phyloP scores from a whole-genome alignment of 2,797 vertebrate genomes.

The Cynodonichthys magdalenae region DNA sequence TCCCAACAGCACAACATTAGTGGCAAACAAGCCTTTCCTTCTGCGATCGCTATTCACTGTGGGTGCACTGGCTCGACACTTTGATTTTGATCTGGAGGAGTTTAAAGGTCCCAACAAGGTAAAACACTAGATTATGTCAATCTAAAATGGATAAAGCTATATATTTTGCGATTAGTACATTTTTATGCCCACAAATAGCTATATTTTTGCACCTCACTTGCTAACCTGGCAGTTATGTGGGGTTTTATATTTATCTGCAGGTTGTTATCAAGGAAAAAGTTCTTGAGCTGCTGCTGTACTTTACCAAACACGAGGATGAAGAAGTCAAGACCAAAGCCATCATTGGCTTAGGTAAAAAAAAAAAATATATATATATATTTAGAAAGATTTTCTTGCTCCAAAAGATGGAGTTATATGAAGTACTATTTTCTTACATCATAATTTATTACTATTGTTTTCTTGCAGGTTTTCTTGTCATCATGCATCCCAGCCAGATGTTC shows the following conservation, averaged over 20 bases:
- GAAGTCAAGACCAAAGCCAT: slow-evolving; percentile 98
- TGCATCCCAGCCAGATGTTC: slow-evolving; percentile 98
- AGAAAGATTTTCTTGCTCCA: not conserved
- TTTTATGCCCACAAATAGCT: not conserved
- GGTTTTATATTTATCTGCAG: slow-evolving; percentile 65
- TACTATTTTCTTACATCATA: slow-evolving; percentile 1
- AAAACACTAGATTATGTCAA: not conserved
- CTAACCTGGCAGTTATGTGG: not conserved
- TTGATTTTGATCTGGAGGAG: slow-evolving; percentile 95
- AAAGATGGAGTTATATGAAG: not conserved
- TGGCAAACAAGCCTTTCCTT: slow-evolving; percentile 93
- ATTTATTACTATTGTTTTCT: slow-evolving; percentile 14
- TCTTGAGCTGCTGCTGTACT: slow-evolving; percentile 94
- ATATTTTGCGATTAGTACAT: not conserved
- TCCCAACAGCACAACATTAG: slow-evolving; percentile 89
- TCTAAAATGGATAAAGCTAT: not conserved
- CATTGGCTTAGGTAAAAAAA: slow-evolving; percentile 91
- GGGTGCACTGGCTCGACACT: slow-evolving; percentile 95
- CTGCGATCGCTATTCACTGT: slow-evolving; percentile 97
- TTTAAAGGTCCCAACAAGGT: slow-evolving; percentile 97
- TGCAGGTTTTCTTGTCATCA: slow-evolving; percentile 95
- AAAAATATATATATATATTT: too few relatives aligned
- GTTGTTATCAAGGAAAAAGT: slow-evolving; percentile 98
- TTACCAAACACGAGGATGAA: slow-evolving; percentile 96
- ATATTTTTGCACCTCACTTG: not conserved